These are phyloP conservation scores for Forbesichthys papilliferus DNA, from an alignment of 2,113 vertebrate species.

Conservation along the genomic window DNA sequence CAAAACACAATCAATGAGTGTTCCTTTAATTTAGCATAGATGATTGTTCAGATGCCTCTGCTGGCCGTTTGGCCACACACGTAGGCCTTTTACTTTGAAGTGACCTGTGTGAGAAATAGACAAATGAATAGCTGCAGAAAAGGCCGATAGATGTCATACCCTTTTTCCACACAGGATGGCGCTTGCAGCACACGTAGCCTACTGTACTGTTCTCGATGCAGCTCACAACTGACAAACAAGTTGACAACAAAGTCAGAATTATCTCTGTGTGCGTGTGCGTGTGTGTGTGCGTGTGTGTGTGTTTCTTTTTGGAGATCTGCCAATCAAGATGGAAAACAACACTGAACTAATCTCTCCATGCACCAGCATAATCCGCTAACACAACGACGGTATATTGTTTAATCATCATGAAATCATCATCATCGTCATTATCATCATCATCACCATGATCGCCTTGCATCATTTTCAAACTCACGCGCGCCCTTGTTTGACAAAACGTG, in stretches of 20 bases:
- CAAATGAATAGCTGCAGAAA: not conserved
- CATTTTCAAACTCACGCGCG: slow-evolving; percentile 33
- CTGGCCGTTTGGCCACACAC: no score
- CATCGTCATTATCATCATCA: slow-evolving; percentile 43
- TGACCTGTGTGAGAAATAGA: not conserved
- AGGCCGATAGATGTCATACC: not conserved
- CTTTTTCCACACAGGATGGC: slow-evolving; percentile 63
- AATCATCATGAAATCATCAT: slow-evolving; percentile 78
- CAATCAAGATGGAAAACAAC: slow-evolving; percentile 75
- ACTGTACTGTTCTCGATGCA: no score
- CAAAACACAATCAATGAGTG: no score
- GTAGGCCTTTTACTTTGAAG: no score
- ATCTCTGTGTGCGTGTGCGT: not conserved
- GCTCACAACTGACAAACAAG: no score
- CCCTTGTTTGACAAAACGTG: not conserved
- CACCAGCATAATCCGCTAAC: slow-evolving; percentile 74
- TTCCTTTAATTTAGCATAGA: no score
- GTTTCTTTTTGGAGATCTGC: slow-evolving; percentile 71
- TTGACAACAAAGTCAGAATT: no score
- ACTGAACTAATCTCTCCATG: slow-evolving; percentile 80
- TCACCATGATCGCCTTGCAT: slow-evolving; percentile 42
- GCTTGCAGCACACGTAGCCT: slow-evolving; percentile 56
- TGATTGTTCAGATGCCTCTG: no score
- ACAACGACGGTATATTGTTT: slow-evolving; percentile 76
- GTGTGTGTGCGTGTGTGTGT: slow-evolving; percentile 1